phyloP scores from a whole-genome alignment of 2,113 vertebrate species.

The Alces alces region DNA sequence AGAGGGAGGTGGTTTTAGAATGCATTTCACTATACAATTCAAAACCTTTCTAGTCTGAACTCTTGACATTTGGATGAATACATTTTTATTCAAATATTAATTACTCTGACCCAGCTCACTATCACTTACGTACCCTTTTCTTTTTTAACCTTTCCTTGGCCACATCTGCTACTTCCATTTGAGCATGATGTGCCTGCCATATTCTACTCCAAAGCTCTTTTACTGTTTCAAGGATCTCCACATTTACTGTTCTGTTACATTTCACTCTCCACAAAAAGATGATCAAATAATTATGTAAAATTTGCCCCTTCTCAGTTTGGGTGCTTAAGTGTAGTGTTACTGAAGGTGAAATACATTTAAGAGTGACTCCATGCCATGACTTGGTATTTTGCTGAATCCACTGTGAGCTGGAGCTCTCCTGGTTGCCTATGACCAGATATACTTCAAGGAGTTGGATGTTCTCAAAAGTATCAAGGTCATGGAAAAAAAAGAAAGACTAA shows the following conservation, averaged over 20 bases:
- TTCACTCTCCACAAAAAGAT: not conserved
- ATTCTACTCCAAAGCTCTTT: not conserved
- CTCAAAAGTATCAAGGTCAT: conserved; percentile 20
- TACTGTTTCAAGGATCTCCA: not conserved
- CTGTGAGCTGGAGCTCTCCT: not conserved
- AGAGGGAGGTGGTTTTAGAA: conserved; percentile 16
- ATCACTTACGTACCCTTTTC: not conserved
- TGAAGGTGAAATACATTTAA: conserved; percentile 30
- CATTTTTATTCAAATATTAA: conserved; percentile 34
- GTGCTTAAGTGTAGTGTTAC: conserved; percentile 22
- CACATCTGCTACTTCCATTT: conserved; percentile 3
- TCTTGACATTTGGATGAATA: conserved; percentile 15
- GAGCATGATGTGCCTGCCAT: not conserved
- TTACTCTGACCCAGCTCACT: not conserved
- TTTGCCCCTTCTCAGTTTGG: not conserved
- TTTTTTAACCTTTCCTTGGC: not conserved
- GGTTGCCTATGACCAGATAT: not conserved
- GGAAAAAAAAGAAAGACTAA: conserved; percentile 10
- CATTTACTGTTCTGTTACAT: not conserved
- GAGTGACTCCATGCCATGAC: not conserved
- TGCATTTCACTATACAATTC: conserved; percentile 27
- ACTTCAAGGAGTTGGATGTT: not conserved
- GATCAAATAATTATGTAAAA: not conserved
- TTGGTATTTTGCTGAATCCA: conserved; percentile 5
- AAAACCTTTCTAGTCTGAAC: not conserved